These are phyloP conservation scores for Paramormyrops hopkinsi DNA, from an alignment of 2,797 vertebrate species.

Conservation along the genomic window DNA sequence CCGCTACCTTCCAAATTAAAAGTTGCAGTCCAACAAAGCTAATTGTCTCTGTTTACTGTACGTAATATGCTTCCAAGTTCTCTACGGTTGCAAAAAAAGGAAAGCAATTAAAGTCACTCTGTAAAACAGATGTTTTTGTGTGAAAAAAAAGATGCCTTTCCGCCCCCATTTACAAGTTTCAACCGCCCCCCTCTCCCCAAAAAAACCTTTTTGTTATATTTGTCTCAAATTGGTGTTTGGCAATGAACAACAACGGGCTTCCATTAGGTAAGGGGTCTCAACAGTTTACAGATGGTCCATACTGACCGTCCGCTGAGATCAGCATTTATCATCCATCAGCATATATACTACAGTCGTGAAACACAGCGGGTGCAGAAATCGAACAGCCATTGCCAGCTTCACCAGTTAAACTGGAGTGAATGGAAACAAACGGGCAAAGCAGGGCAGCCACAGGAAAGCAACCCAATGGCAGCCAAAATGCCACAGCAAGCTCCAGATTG, in stretches of 20 bases:
- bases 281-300: slow-evolving; percentile 8
- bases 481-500: neutral
- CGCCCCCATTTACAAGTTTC: neutral
- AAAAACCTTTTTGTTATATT: neutral
- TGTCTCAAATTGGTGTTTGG: neutral
- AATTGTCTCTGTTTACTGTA: neutral
- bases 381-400: neutral
- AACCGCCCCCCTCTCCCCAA: neutral
- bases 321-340: neutral
- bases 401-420: neutral
- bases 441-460: neutral
- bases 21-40: neutral
- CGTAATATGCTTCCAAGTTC: neutral
- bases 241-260: neutral
- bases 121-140: slow-evolving; percentile 5
- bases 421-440: neutral
- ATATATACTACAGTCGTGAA: neutral
- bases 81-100: neutral
- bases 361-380: neutral
- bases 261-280: neutral
- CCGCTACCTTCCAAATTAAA: neutral
- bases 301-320: neutral
- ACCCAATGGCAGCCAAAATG: neutral
- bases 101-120: neutral
- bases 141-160: neutral